Evolutionary conservation across 2,113 vertebrate species (phyloP).

Genomic region (Salvelinus alpinus): DNA sequence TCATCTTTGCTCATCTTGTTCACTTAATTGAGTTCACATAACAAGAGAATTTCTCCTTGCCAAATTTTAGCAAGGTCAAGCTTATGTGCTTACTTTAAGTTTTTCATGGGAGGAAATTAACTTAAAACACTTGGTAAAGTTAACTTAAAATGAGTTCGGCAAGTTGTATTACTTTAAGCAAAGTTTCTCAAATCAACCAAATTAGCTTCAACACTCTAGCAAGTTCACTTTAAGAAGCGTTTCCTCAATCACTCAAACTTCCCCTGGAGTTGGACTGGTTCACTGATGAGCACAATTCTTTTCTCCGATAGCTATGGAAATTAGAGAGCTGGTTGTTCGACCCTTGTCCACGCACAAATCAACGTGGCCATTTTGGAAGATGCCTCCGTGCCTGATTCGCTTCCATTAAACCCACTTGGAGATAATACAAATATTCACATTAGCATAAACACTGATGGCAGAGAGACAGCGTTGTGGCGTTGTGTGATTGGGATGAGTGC

Average conservation of each 20-base stretch:
- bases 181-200: not conserved
- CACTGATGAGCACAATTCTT: not conserved
- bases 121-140: no score
- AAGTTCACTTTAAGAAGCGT: not conserved
- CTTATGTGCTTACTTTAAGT: no score
- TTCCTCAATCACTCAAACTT: not conserved
- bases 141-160: not conserved
- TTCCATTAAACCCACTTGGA: conserved; percentile 44
- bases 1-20: conserved; percentile 24
- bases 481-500: conserved; percentile 31
- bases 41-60: no score
- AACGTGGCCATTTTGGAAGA: conserved; percentile 11
- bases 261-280: not conserved
- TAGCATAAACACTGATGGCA: conserved; percentile 38
- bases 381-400: conserved; percentile 18
- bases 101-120: no score
- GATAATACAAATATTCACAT: conserved; percentile 52
- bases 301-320: not conserved
- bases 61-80: no score
- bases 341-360: conserved; percentile 51
- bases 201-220: not conserved
- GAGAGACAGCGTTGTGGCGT: conserved; percentile 2
- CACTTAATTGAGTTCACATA: no score
- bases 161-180: no score
- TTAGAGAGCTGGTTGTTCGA: conserved; percentile 31